Evolutionary conservation across 2,888 invertebrate species (phyloP).

Genomic region (Erynnis tages): DNA sequence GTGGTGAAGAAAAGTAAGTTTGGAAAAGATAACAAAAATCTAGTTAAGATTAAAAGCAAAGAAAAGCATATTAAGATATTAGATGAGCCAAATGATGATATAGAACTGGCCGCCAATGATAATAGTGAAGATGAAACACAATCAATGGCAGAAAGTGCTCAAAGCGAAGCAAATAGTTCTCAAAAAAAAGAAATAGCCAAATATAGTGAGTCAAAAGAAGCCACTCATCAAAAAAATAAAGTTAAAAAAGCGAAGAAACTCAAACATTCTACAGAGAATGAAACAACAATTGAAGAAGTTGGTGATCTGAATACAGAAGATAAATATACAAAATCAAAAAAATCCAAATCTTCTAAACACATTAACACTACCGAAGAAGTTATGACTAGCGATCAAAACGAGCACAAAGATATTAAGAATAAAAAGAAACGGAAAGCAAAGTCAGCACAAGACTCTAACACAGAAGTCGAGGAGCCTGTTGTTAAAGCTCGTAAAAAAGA

Average conservation of each 20-base stretch:
- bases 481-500: constrained; percentile 49
- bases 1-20: constrained; percentile 57
- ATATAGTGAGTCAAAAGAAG: not conserved
- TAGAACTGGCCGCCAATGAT: constrained; percentile 35
- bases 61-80: constrained; percentile 13
- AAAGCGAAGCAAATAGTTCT: constrained; percentile 23
- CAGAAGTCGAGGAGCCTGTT: constrained; percentile 47
- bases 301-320: not conserved
- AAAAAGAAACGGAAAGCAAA: constrained; percentile 50
- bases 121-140: constrained; percentile 9
- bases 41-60: constrained; percentile 30
- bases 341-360: not conserved
- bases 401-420: constrained; percentile 37
- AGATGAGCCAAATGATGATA: constrained; percentile 29
- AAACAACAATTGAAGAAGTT: not conserved
- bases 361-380: constrained; percentile 3
- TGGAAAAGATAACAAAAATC: constrained; percentile 30
- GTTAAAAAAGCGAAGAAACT: constrained; percentile 7
- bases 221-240: not conserved
- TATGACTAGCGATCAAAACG: not conserved
- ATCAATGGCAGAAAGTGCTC: not conserved
- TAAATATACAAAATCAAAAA: not conserved
- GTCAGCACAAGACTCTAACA: constrained; percentile 28
- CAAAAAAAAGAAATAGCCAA: not conserved
- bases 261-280: not conserved